phyloP scores from a whole-genome alignment of 2,113 vertebrate species.

The Labeo catla region DNA sequence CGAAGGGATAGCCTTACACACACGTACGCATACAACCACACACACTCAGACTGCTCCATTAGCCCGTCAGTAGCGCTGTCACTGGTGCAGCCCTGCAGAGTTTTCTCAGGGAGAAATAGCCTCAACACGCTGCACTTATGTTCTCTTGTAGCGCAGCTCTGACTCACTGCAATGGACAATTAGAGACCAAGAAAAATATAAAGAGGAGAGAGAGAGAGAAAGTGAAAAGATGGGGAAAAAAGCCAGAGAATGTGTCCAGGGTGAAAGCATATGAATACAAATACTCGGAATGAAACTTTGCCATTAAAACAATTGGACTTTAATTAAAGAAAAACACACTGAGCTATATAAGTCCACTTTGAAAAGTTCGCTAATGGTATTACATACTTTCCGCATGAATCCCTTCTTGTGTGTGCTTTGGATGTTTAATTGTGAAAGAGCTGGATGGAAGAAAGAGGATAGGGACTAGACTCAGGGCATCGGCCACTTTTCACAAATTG shows the following conservation, averaged over 20 bases:
- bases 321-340: constrained; percentile 16
- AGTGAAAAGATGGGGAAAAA: not conserved
- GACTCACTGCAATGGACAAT: constrained; percentile 44
- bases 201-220: not conserved
- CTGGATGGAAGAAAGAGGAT: not conserved
- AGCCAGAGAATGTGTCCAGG: not conserved
- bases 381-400: constrained; percentile 5
- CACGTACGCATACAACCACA: constrained; percentile 22
- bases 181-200: constrained; percentile 24
- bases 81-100: constrained; percentile 14
- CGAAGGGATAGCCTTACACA: constrained; percentile 77
- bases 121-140: constrained; percentile 25
- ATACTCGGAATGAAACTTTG: constrained; percentile 10
- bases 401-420: constrained; percentile 1
- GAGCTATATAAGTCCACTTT: constrained; percentile 4
- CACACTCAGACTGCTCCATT: constrained; percentile 62
- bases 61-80: constrained; percentile 39
- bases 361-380: constrained; percentile 31
- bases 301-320: constrained; percentile 41
- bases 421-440: constrained; percentile 31
- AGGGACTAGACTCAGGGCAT: constrained; percentile 1
- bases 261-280: constrained; percentile 3
- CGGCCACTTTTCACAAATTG: constrained; percentile 55
- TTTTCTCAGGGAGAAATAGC: constrained; percentile 41
- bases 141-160: constrained; percentile 12